Evolutionary conservation across 2,888 invertebrate species (phyloP).

Genomic region (Chromoteleia sp.): DNA sequence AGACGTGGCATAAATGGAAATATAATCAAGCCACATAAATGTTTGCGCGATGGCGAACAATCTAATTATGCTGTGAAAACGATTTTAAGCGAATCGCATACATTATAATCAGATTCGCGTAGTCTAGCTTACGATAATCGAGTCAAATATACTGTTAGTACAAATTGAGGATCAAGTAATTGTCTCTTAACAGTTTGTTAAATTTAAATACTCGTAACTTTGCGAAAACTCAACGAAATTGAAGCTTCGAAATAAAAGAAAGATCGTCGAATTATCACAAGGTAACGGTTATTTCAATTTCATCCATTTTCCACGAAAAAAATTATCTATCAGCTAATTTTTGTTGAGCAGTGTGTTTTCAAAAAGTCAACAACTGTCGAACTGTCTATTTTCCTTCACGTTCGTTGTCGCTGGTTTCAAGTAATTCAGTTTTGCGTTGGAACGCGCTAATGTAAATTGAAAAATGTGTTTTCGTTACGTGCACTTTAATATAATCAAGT

Average conservation of each 20-base stretch:
- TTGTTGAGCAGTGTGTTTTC: too few relatives aligned
- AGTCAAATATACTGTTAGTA: constrained; percentile 26
- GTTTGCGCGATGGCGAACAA: constrained; percentile 11
- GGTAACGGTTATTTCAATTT: too few relatives aligned
- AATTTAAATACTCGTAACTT: too few relatives aligned
- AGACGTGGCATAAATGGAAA: not conserved
- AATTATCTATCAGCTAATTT: too few relatives aligned
- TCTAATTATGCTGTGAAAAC: constrained; percentile 27
- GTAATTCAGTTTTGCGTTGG: not conserved
- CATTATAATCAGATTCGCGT: constrained; percentile 23
- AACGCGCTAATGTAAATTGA: not conserved
- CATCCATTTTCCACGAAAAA: too few relatives aligned
- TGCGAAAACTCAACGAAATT: too few relatives aligned
- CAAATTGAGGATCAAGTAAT: too few relatives aligned
- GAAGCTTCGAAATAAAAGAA: too few relatives aligned
- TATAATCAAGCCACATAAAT: not conserved
- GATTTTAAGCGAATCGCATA: constrained; percentile 10
- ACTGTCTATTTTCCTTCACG: not conserved
- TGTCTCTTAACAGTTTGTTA: too few relatives aligned
- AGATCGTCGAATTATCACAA: too few relatives aligned
- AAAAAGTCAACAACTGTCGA: not conserved
- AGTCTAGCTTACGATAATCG: constrained; percentile 12
- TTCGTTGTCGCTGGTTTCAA: too few relatives aligned
- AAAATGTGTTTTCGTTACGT: constrained; percentile 3
- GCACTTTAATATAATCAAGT: constrained; percentile 20